Evolutionary conservation across 2,113 vertebrate species (phyloP).

Genomic region (Pteruthius melanotis): DNA sequence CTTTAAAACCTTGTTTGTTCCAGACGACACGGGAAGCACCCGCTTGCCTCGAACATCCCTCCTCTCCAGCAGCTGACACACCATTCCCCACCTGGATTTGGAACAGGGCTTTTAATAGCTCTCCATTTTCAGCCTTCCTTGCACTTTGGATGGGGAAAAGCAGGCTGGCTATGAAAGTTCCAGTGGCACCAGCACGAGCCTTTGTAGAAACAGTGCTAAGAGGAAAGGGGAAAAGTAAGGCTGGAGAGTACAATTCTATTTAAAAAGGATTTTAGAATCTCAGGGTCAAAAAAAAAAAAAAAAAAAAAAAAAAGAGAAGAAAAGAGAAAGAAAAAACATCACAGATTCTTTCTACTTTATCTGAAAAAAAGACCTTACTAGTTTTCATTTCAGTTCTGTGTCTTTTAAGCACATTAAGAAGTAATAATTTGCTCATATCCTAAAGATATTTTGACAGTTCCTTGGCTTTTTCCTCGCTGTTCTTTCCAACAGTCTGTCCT

Average conservation of each 20-base stretch:
- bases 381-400: neutral
- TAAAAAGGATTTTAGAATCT: neutral
- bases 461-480: neutral
- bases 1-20: neutral
- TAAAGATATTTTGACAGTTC: neutral
- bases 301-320: no score
- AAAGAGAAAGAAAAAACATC: neutral
- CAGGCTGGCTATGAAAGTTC: neutral
- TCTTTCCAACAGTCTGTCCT: neutral
- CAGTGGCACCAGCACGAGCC: neutral
- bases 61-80: neutral
- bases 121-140: neutral
- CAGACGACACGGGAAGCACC: neutral
- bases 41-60: fast-evolving
- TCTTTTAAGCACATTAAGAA: neutral
- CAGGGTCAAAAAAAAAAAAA: neutral
- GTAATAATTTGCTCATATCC: neutral
- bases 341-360: neutral
- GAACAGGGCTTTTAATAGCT: neutral
- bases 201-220: neutral
- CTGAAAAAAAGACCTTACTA: neutral
- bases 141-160: neutral
- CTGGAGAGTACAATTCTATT: neutral
- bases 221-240: neutral
- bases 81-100: neutral